Conservation (phyloP, 1,140 invertebrate species). For the Neodiprion lecontei region DNA sequence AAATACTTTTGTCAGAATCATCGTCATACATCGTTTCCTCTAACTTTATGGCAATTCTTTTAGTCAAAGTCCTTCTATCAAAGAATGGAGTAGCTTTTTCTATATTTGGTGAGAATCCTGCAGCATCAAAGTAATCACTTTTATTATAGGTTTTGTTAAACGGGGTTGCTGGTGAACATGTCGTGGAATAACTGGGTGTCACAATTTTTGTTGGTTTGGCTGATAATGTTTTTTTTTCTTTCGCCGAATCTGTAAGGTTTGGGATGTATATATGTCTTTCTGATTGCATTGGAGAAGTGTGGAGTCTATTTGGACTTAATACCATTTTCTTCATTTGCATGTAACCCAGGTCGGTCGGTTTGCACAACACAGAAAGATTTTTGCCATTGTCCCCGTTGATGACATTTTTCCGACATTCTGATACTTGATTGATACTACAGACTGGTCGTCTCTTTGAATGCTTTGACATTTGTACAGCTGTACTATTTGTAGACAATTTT, state of each 20-base stretch:
- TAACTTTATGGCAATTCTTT: conserved; percentile 36
- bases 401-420: neutral
- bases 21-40: conserved; percentile 39
- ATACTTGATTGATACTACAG: neutral
- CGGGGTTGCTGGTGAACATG: conserved; percentile 10
- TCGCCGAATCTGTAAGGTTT: neutral
- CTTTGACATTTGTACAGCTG: neutral
- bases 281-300: neutral
- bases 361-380: neutral
- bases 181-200: neutral
- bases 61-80: conserved; percentile 25
- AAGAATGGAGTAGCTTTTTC: conserved; percentile 11
- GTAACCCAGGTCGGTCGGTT: neutral
- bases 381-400: neutral
- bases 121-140: conserved; percentile 13
- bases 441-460: neutral
- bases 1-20: neutral
- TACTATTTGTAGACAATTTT: no score
- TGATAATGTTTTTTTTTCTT: neutral
- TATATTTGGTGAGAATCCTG: conserved; percentile 11
- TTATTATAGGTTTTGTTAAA: conserved; percentile 26
- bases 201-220: neutral
- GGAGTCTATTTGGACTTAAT: neutral
- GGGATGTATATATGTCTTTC: neutral
- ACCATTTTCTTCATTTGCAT: neutral